Percentiles rank a stretch among this genome's conserved stretches.
phyloP scores from a whole-genome alignment of 92 coral and sea anemone genomes.

The Umimayanthus chanpuru region DNA sequence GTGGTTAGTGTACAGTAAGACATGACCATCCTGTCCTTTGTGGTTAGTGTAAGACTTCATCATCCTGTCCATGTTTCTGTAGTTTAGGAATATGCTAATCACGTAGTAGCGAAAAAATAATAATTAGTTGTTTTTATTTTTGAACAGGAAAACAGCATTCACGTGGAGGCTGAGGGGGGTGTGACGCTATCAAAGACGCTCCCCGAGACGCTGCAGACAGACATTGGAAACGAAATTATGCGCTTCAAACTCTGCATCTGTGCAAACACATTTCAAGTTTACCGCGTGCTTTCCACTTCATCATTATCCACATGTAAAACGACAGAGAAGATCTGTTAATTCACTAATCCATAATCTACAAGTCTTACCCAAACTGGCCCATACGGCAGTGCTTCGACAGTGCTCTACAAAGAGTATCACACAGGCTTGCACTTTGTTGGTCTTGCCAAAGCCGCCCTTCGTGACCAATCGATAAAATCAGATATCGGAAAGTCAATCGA shows the following conservation, averaged over 20 bases:
- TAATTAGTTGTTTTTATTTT: background rate
- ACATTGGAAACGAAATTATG: constrained; percentile 5
- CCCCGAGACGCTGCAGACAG: constrained; percentile 6
- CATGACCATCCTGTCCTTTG: too few species aligned
- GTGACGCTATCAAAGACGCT: constrained; percentile 2
- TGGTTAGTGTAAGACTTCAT: too few species aligned
- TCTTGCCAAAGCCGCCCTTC: too few species aligned
- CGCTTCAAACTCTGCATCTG: constrained; percentile 71
- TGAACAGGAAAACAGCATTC: constrained; percentile 43
- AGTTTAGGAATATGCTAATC: background rate
- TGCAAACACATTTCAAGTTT: constrained; percentile 58
- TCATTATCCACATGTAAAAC: constrained; percentile 52
- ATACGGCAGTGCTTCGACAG: too few species aligned
- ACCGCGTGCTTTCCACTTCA: constrained; percentile 50
- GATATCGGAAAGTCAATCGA: too few species aligned
- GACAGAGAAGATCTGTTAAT: constrained; percentile 46
- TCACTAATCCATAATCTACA: background rate
- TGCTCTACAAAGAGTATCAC: too few species aligned
- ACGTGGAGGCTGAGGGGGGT: constrained; percentile 47
- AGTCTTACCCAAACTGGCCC: too few species aligned
- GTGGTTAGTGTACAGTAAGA: too few species aligned
- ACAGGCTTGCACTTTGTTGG: too few species aligned
- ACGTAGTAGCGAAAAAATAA: background rate
- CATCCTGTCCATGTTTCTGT: background rate
- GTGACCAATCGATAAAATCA: too few species aligned